phyloP scores from a whole-genome alignment of 1,140 invertebrate species.

The Drosophila nikananu region DNA sequence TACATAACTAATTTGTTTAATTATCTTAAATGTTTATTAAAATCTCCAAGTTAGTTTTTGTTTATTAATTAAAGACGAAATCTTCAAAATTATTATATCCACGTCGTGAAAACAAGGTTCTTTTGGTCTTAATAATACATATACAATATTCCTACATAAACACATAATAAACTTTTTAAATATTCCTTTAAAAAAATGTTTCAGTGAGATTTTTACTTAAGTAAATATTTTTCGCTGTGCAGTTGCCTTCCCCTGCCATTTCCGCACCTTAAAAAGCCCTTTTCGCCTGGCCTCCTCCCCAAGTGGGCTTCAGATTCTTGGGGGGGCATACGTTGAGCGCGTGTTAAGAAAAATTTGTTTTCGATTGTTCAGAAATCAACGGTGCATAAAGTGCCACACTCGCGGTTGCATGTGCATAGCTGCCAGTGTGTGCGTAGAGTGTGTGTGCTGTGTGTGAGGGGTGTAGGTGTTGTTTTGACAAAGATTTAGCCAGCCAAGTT shows the following conservation, averaged over 20 bases:
- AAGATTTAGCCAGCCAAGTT: constrained; percentile 53
- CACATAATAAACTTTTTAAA: background rate
- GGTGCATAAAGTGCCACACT: constrained; percentile 79
- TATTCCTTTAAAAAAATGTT: background rate
- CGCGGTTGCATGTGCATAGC: constrained; percentile 56
- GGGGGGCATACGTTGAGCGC: constrained; percentile 41
- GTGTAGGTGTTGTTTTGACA: constrained; percentile 61
- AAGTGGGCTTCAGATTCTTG: constrained; percentile 44
- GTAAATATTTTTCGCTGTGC: background rate
- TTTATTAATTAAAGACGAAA: background rate
- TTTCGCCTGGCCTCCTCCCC: constrained; percentile 25
- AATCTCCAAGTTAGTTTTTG: background rate
- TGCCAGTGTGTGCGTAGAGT: constrained; percentile 27
- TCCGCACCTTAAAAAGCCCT: constrained; percentile 7
- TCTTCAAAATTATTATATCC: background rate
- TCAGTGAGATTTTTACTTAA: background rate
- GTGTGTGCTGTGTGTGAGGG: constrained; percentile 4
- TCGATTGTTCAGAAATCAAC: constrained; percentile 72
- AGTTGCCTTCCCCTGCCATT: constrained; percentile 1
- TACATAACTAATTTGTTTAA: too few species aligned
- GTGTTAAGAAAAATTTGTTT: constrained; percentile 62
- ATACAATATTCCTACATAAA: background rate
- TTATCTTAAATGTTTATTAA: background rate
- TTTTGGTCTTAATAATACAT: too few species aligned
- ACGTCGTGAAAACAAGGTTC: background rate